Percentiles rank a stretch among this genome's conserved stretches.
These are phyloP conservation scores for Perccottus glenii DNA, from an alignment of 2,113 vertebrate species.

Conservation along the genomic window DNA sequence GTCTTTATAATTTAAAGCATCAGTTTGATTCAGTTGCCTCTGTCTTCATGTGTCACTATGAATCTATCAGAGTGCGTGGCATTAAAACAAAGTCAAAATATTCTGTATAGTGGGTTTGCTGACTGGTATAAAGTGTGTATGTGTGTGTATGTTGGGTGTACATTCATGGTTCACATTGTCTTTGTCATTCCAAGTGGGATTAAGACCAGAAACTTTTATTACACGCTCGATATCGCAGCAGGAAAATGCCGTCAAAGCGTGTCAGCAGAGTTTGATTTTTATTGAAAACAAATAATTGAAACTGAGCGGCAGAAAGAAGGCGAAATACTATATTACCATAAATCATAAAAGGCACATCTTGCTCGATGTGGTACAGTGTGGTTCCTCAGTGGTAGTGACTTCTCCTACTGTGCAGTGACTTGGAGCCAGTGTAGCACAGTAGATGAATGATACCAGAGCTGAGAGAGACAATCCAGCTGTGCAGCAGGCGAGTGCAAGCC, in stretches of 20 bases:
- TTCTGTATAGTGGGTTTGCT: conserved; percentile 22
- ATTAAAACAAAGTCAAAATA: not conserved
- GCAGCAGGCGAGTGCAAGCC: conserved; percentile 62
- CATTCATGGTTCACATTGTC: conserved; percentile 22
- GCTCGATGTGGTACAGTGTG: conserved; percentile 54
- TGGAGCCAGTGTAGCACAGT: conserved; percentile 72
- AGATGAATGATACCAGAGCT: conserved; percentile 72
- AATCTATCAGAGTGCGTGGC: conserved; percentile 4
- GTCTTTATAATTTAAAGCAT: not conserved
- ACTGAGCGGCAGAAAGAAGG: conserved; percentile 40
- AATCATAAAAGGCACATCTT: conserved; percentile 66
- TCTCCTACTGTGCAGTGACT: conserved; percentile 72
- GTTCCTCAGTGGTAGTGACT: conserved; percentile 62
- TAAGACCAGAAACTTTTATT: conserved; percentile 52
- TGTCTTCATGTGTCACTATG: conserved; percentile 17
- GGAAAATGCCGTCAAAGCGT: conserved; percentile 45
- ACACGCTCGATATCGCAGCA: conserved; percentile 52
- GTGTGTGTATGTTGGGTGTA: conserved; percentile 31
- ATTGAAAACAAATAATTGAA: conserved; percentile 68
- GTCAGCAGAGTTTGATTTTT: conserved; percentile 62
- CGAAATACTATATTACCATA: conserved; percentile 68
- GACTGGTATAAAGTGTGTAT: conserved; percentile 26
- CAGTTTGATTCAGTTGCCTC: not conserved
- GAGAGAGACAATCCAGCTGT: conserved; percentile 68
- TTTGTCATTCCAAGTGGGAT: conserved; percentile 60